Base-by-base conservation (phyloP, 1,140 invertebrate genomes). In the Brachionus sp. region DNA sequence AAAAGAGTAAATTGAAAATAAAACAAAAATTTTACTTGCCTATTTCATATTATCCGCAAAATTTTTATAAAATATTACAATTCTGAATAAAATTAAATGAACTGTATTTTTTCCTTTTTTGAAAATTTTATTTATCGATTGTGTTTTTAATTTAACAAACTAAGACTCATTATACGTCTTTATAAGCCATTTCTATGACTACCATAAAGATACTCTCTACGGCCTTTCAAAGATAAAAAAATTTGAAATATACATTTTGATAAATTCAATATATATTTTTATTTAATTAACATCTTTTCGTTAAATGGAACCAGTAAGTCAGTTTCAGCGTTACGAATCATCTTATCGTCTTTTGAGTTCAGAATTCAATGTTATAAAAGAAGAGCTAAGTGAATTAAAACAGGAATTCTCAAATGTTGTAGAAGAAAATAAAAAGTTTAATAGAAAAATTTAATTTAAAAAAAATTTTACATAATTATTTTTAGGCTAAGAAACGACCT, bases 371-470 rank as follows among this genome's bases (percentile, higher is more conserved):
- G 39, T 39, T 16, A 10, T 66, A 9, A 80, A 80, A 66, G 77
- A 80, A n/a, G 77, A 80, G 16, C 16, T 80, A 44, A 80, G 19
- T 12, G 77, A 80, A 3, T 80, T 57, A 66, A 80, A 80, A 66
- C 19, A 57, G 3, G 77, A 80, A n/a, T 80, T 80, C 33, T 25
- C 50, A 13, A 62, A 19, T 3, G 77, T 80, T 10, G 62, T 80
- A 10, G 77, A 80, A 62, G 77, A 80, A 62, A 80, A 80, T 80
- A 80, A 80, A 80, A 57, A 66, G 77, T 80, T 35, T 33, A 50
- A 37, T 25, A 33, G 25, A 16, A 4, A 57, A 53, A 7, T 62
- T 66, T 57, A 33, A 42, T 10, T 42, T 50, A 7, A 1, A 39
- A 2, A 50, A 42, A 25, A 42, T 25, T 23, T 70, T n/a, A n/a